phyloP scores from a whole-genome alignment of 2,888 invertebrate species.

The Idaea biselata region DNA sequence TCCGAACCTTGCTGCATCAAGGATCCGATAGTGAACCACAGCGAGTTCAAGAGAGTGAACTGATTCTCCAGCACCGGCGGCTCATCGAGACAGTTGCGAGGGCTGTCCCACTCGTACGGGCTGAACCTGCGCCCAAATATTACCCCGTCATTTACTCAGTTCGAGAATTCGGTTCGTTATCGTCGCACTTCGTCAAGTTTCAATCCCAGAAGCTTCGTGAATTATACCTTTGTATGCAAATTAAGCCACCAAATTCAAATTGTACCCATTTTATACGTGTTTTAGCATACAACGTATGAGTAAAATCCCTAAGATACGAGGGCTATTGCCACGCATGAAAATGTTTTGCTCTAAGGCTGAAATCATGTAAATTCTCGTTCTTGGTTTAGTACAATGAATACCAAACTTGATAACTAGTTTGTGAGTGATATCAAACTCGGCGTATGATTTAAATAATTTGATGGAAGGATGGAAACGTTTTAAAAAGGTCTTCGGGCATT shows the following conservation, averaged over 20 bases:
- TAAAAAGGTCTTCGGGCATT: slow-evolving; percentile 29
- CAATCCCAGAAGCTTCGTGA: slow-evolving; percentile 22
- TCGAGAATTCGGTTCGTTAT: slow-evolving; percentile 21
- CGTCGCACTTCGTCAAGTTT: slow-evolving; percentile 24
- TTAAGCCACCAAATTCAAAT: slow-evolving; percentile 8
- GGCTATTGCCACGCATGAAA: slow-evolving; percentile 12
- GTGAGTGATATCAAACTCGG: slow-evolving; percentile 22
- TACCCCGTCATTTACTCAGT: slow-evolving; percentile 50
- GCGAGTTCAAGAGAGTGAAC: slow-evolving; percentile 93
- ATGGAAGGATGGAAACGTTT: slow-evolving; percentile 26
- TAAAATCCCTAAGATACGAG: slow-evolving; percentile 14
- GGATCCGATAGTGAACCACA: slow-evolving; percentile 97
- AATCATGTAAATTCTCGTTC: slow-evolving; percentile 22
- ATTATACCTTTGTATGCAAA: slow-evolving; percentile 6
- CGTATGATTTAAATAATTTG: slow-evolving; percentile 25
- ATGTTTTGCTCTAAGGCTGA: slow-evolving; percentile 11
- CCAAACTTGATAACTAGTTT: slow-evolving; percentile 28
- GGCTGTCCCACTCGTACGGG: slow-evolving; percentile 96
- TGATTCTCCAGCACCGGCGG: slow-evolving; percentile 93
- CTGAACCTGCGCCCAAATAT: slow-evolving; percentile 87
- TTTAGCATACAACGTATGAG: slow-evolving; percentile 10
- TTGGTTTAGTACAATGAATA: slow-evolving; percentile 20
- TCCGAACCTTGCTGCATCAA: slow-evolving; percentile 96
- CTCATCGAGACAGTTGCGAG: slow-evolving; percentile 91
- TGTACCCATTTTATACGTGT: slow-evolving; percentile 11